Conservation (phyloP, 2,888 invertebrate genomes). For the Trissolcus brochymenae region DNA sequence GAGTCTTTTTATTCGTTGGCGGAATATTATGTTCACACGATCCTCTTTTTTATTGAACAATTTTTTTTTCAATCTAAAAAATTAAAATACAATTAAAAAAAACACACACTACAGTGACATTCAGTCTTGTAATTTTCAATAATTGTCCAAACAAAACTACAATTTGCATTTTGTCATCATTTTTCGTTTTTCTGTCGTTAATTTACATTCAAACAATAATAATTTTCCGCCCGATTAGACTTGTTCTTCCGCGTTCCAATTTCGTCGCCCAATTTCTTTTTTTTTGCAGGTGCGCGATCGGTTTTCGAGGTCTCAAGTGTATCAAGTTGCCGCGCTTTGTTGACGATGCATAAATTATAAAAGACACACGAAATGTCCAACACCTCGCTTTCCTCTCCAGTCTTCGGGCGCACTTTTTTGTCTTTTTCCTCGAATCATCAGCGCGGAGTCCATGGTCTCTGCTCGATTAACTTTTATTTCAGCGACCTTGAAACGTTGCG, state of each 20-base stretch:
- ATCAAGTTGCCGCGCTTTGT: slow-evolving; percentile 40
- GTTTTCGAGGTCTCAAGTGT: slow-evolving; percentile 9
- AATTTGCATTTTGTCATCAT: no score
- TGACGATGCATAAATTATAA: slow-evolving; percentile 54
- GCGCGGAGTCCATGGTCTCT: slow-evolving; percentile 8
- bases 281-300: slow-evolving; percentile 27
- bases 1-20: slow-evolving; percentile 4
- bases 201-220: neutral
- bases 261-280: neutral
- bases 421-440: slow-evolving; percentile 33
- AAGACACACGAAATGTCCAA: slow-evolving; percentile 11
- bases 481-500: slow-evolving; percentile 43
- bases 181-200: neutral
- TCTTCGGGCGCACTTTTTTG: slow-evolving; percentile 4
- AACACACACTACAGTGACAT: no score
- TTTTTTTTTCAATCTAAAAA: slow-evolving; percentile 10
- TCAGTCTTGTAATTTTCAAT: no score
- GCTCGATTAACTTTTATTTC: slow-evolving; percentile 37
- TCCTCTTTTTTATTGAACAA: no score
- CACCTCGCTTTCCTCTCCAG: slow-evolving; percentile 1
- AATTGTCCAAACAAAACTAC: no score
- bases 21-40: neutral
- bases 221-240: neutral
- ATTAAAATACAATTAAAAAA: neutral
- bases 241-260: slow-evolving; percentile 23